Percentiles rank a stretch among this genome's conserved stretches.
Conservation (phyloP, 2,888 invertebrate genomes). For the Chrysodeixis includens region DNA sequence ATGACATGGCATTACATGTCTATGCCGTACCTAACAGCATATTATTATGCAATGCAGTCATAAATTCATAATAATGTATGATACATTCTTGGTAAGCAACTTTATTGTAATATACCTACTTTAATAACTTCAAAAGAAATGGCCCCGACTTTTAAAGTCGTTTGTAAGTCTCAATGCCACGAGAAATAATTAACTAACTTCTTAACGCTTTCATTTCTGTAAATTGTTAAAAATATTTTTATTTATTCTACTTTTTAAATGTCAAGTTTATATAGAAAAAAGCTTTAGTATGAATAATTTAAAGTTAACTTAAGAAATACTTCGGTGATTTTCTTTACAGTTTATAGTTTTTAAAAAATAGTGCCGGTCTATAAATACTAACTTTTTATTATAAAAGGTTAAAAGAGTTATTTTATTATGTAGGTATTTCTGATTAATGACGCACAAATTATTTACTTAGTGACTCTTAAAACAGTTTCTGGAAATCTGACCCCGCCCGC, state of each 20-base stretch:
- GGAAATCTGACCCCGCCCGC: no score
- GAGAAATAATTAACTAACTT: background rate
- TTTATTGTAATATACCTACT: background rate
- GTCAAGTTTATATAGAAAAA: background rate
- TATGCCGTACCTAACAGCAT: background rate
- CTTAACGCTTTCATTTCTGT: background rate
- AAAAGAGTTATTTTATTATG: no score
- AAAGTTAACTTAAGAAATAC: no score
- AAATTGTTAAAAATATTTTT: background rate
- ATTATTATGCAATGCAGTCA: slow-evolving; percentile 25
- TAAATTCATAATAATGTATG: slow-evolving; percentile 37
- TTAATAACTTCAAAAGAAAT: slow-evolving; percentile 6
- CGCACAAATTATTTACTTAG: no score
- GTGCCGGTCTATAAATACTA: no score
- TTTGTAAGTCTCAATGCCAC: slow-evolving; percentile 1
- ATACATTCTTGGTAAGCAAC: slow-evolving; percentile 29
- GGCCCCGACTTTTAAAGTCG: background rate
- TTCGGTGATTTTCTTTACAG: no score
- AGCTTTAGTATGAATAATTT: no score
- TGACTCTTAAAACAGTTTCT: no score
- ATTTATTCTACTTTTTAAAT: background rate
- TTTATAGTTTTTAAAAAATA: no score
- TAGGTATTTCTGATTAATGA: no score
- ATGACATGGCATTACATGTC: background rate
- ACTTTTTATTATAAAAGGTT: no score